These are phyloP conservation scores for Marmota flaviventris DNA, from an alignment of 2,113 vertebrate genomes.

Conservation along the genomic window DNA sequence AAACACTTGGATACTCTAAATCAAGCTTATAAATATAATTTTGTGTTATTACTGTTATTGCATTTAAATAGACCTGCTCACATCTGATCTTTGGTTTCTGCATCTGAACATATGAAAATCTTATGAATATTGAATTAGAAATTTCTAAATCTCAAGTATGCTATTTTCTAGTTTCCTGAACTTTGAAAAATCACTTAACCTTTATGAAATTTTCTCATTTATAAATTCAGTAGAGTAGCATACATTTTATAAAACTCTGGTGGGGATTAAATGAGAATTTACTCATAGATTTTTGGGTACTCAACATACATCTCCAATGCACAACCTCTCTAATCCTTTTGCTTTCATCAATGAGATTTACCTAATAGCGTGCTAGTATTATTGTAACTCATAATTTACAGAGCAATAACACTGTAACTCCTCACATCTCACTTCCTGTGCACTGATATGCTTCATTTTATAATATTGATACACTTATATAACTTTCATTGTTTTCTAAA, in stretches of 20 bases:
- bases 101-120: not conserved
- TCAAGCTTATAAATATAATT: not conserved
- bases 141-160: not conserved
- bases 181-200: not conserved
- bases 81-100: not conserved
- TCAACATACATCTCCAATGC: not conserved
- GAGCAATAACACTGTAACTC: not conserved
- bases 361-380: not conserved
- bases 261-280: slow-evolving; percentile 13
- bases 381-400: not conserved
- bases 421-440: not conserved
- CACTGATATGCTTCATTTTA: not conserved
- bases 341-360: not conserved
- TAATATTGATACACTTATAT: not conserved
- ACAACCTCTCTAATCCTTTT: not conserved
- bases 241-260: not conserved
- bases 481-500: not conserved
- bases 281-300: not conserved
- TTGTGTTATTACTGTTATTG: not conserved
- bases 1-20: not conserved
- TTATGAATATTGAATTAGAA: not conserved
- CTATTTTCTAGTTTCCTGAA: slow-evolving; percentile 23
- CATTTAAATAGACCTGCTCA: not conserved
- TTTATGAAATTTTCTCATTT: not conserved
- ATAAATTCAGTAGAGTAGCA: not conserved